Evolutionary conservation across 1,140 invertebrate genomes (phyloP).

Genomic region (Leptopilina boulardi): DNA sequence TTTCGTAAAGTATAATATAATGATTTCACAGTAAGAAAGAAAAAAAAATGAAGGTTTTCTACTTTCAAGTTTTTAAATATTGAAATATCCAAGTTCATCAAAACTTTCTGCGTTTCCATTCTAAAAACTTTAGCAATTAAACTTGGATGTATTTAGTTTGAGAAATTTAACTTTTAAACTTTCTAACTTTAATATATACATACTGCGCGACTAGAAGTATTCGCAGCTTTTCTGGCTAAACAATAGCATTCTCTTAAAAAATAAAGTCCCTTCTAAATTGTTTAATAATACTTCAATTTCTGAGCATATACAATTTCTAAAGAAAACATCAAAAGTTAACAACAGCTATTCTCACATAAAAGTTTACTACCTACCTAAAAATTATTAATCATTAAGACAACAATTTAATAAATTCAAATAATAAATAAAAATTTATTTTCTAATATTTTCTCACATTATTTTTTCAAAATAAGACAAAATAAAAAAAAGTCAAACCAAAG

Average conservation of each 20-base stretch:
- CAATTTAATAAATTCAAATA: too few relatives aligned
- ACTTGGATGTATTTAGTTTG: neutral
- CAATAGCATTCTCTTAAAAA: neutral
- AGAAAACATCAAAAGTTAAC: too few relatives aligned
- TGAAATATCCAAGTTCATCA: neutral
- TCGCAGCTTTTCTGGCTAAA: neutral
- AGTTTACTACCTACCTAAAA: too few relatives aligned
- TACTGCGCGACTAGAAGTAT: neutral
- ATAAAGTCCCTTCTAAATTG: neutral
- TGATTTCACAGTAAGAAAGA: neutral
- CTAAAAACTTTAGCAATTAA: conserved; percentile 18
- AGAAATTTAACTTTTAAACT: conserved; percentile 14
- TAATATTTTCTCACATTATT: too few relatives aligned
- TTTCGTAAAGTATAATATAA: neutral
- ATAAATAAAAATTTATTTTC: too few relatives aligned
- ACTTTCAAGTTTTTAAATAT: neutral
- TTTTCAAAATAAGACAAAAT: too few relatives aligned
- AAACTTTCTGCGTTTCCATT: neutral
- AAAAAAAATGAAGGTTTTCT: neutral
- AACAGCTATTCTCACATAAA: too few relatives aligned
- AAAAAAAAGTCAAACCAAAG: too few relatives aligned
- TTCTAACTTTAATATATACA: neutral
- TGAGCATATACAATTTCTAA: too few relatives aligned
- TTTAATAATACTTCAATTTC: neutral
- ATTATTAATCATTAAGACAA: too few relatives aligned